phyloP scores from a whole-genome alignment of 2,888 invertebrate genomes.

The Sturmia bella region DNA sequence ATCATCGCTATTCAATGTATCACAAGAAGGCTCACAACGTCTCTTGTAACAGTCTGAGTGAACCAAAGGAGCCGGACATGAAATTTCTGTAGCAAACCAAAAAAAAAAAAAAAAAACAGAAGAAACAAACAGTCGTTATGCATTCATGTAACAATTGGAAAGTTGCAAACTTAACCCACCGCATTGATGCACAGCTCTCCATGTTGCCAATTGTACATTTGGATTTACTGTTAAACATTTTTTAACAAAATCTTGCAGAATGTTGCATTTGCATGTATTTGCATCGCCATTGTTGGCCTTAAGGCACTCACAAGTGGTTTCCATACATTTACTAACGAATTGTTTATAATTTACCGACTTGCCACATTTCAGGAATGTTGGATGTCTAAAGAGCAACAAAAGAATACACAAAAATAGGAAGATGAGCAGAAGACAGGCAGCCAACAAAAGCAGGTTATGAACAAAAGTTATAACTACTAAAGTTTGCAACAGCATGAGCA shows the following conservation, averaged over 20 bases:
- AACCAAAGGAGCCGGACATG: constrained; percentile 89
- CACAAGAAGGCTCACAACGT: constrained; percentile 90
- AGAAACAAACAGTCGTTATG: constrained; percentile 13
- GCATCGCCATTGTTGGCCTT: constrained; percentile 82
- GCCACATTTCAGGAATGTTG: constrained; percentile 86
- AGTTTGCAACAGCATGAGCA: background rate
- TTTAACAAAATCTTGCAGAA: constrained; percentile 87
- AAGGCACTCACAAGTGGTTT: constrained; percentile 89
- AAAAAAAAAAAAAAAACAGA: constrained; percentile 9
- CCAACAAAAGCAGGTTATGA: constrained; percentile 29
- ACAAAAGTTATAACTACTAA: constrained; percentile 33
- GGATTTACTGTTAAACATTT: constrained; percentile 87
- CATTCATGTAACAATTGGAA: constrained; percentile 15
- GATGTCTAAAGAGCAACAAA: constrained; percentile 82
- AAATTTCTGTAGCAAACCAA: constrained; percentile 83
- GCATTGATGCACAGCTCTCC: constrained; percentile 88
- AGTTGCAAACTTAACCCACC: constrained; percentile 71
- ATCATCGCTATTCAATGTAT: constrained; percentile 83
- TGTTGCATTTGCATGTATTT: constrained; percentile 86
- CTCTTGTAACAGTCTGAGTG: constrained; percentile 91
- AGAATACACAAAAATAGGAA: constrained; percentile 11
- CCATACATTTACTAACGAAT: constrained; percentile 88
- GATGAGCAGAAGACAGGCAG: background rate
- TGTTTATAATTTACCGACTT: constrained; percentile 86
- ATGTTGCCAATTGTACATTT: constrained; percentile 85